Evolutionary conservation across 1,140 invertebrate species (phyloP).

Genomic region (Drosophila murphyi): DNA sequence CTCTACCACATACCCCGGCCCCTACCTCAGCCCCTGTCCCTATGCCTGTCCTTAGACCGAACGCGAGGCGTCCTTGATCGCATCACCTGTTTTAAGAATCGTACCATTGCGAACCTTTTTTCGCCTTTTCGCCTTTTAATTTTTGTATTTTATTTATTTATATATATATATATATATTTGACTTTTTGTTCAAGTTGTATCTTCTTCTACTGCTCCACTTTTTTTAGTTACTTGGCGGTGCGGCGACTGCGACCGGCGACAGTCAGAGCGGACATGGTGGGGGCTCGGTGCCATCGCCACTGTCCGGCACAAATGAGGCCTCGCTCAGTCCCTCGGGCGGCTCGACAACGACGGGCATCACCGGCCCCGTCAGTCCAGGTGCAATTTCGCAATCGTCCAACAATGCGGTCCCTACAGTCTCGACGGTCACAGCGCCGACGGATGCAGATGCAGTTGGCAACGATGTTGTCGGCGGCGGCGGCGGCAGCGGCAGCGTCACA

Average conservation of each 20-base stretch:
- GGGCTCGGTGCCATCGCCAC: conserved; percentile 75
- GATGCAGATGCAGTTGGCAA: conserved; percentile 83
- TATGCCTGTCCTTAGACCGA: neutral
- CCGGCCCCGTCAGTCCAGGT: conserved; percentile 89
- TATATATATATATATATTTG: conserved; percentile 29
- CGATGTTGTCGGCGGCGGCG: conserved; percentile 77
- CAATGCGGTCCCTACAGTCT: conserved; percentile 57
- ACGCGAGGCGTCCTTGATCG: conserved; percentile 31
- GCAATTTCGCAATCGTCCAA: conserved; percentile 88
- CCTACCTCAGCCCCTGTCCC: neutral
- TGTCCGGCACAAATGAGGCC: conserved; percentile 86
- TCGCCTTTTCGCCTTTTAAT: conserved; percentile 24
- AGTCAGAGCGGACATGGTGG: conserved; percentile 73
- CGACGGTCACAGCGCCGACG: conserved; percentile 30
- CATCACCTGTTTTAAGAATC: conserved; percentile 64
- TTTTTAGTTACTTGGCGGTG: conserved; percentile 63
- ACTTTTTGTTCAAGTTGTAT: conserved; percentile 20
- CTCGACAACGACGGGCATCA: conserved; percentile 85
- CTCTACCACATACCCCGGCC: neutral
- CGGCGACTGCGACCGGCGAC: conserved; percentile 53
- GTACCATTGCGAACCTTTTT: conserved; percentile 33
- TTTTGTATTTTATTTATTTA: neutral
- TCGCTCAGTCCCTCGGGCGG: conserved; percentile 87
- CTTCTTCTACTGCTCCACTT: conserved; percentile 1
- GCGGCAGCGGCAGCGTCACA: conserved; percentile 74